Percentiles rank a stretch among this genome's conserved stretches.
phyloP scores from a whole-genome alignment of 35 echinoderm and acorn worm species.

The Ophioderma brevispina region DNA sequence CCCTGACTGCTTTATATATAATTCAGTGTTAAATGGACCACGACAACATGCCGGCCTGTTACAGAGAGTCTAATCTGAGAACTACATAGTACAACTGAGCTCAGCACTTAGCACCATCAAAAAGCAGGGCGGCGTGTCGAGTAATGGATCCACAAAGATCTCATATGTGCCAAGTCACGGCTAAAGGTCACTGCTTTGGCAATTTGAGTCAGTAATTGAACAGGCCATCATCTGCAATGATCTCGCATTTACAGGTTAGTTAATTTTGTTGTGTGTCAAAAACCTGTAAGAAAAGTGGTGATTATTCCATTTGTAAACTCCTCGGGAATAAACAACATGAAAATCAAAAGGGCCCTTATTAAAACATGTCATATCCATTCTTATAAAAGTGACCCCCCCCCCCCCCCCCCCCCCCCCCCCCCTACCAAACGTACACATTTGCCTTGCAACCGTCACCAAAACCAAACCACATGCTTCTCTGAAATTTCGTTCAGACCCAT shows the following conservation, averaged over 20 bases:
- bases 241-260: constrained; percentile 94
- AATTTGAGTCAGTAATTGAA: constrained; percentile 88
- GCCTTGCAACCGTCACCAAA: too few relatives aligned
- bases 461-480: too few relatives aligned
- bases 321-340: not conserved
- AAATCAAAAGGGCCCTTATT: not conserved
- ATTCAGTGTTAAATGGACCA: constrained; percentile 79
- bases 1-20: not conserved
- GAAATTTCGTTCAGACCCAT: too few relatives aligned
- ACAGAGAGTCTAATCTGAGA: constrained; percentile 96
- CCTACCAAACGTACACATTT: not conserved
- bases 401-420: too few relatives aligned
- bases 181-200: constrained; percentile 92
- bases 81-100: constrained; percentile 93
- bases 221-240: constrained; percentile 81
- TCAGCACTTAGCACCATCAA: constrained; percentile 93
- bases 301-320: not conserved
- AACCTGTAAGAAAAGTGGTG: not conserved
- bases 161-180: constrained; percentile 72
- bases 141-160: constrained; percentile 99
- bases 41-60: constrained; percentile 64
- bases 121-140: constrained; percentile 88
- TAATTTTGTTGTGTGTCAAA: not conserved
- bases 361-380: too few relatives aligned
- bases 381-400: too few relatives aligned